These are phyloP conservation scores for Gambelia wislizenii DNA, from an alignment of 2,797 vertebrate genomes.

Conservation along the genomic window DNA sequence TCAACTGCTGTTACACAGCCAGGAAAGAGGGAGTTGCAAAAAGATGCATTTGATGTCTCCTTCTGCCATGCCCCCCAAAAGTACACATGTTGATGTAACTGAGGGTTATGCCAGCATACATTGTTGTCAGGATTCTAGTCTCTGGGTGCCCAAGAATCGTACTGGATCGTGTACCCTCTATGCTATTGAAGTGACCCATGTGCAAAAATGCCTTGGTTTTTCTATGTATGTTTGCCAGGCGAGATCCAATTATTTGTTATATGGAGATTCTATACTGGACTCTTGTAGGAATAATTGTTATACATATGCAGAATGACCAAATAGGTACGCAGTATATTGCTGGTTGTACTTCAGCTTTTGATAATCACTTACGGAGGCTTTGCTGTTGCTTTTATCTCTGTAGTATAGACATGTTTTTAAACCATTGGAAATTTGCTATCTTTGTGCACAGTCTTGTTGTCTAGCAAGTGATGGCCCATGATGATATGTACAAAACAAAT, in stretches of 20 bases:
- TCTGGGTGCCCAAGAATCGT: constrained; percentile 33
- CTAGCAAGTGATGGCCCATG: neutral
- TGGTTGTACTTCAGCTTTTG: constrained; percentile 42
- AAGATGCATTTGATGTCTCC: too few species aligned
- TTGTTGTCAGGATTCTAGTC: too few species aligned
- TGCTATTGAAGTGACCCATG: neutral
- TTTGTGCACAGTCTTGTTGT: neutral
- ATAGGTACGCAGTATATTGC: constrained; percentile 36
- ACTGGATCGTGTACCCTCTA: neutral
- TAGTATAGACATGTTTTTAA: rapidly evolving
- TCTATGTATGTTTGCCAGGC: constrained; percentile 30
- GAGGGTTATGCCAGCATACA: too few species aligned
- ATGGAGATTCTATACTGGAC: constrained; percentile 34
- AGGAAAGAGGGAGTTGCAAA: too few species aligned
- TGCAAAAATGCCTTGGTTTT: constrained; percentile 8
- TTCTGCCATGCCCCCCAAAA: too few species aligned
- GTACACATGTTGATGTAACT: too few species aligned
- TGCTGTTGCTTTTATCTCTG: constrained; percentile 40
- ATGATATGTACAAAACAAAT: neutral
- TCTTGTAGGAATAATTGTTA: neutral
- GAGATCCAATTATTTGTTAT: constrained; percentile 23
- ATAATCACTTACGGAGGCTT: constrained; percentile 7
- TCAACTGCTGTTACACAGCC: too few species aligned
- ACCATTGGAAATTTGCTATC: neutral
- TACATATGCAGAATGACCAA: constrained; percentile 42